phyloP scores from a whole-genome alignment of 2,888 invertebrate species.

The Brachycybe producta region DNA sequence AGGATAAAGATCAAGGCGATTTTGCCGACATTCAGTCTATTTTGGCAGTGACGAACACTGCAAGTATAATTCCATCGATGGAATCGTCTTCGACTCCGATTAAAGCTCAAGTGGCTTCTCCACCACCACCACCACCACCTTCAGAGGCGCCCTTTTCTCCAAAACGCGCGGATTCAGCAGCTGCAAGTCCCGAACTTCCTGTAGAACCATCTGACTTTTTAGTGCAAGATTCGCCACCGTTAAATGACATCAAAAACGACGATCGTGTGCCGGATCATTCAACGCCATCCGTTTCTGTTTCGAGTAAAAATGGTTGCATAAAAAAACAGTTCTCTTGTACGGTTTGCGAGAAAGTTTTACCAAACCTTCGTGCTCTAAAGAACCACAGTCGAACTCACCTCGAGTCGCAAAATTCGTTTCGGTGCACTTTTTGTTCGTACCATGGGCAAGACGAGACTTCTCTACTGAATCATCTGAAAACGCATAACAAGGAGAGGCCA shows the following conservation, averaged over 20 bases:
- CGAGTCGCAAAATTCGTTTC: conserved; percentile 46
- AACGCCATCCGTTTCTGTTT: conserved; percentile 4
- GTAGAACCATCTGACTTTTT: conserved; percentile 10
- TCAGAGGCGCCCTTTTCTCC: conserved; percentile 26
- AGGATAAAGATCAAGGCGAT: conserved; percentile 37
- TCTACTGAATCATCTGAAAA: conserved; percentile 77
- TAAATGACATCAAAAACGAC: background rate
- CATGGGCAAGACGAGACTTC: conserved; percentile 81
- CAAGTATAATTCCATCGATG: conserved; percentile 18
- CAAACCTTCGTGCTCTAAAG: conserved; percentile 75
- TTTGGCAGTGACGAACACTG: conserved; percentile 53
- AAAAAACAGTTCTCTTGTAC: conserved; percentile 58
- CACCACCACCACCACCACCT: conserved; percentile 19
- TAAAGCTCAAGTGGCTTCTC: conserved; percentile 12
- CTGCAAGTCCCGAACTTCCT: conserved; percentile 24
- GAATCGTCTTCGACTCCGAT: conserved; percentile 21
- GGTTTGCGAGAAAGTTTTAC: conserved; percentile 73
- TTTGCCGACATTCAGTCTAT: conserved; percentile 77
- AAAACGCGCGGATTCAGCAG: conserved; percentile 25
- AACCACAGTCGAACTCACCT: conserved; percentile 53
- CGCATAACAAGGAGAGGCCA: conserved; percentile 88
- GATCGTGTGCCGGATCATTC: no score
- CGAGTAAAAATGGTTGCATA: conserved; percentile 8
- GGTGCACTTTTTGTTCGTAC: conserved; percentile 87
- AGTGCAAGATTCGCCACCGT: background rate